Evolutionary conservation across 2,888 invertebrate species (phyloP), one percentile per base, ranked within the genome.

Genomic region (Drosophila yooni): DNA sequence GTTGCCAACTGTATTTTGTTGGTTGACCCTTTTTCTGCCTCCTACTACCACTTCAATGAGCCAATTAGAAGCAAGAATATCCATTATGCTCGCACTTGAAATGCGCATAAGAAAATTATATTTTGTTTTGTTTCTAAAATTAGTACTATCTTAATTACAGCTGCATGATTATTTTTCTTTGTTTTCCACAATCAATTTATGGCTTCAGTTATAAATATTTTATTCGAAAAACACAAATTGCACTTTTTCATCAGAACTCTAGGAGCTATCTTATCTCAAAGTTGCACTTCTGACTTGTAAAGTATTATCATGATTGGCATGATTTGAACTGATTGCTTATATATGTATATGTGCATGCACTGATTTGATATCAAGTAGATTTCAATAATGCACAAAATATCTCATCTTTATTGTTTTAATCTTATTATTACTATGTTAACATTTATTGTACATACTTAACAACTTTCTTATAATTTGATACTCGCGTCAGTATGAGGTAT

Each of bases 61-160:
- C 58, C 60, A 78, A 81, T 81, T 78, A 78, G 59, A 60, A 13
- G 67, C 61, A 63, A 68, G 63, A 29, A 34, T 46, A 43, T 60
- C 56, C 18, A 46, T 51, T 58, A 54, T 27, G 40, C 21, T 56
- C n/a, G 33, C 48, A 38, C 21, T 34, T 63, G 15, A 46, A 43
- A 38, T 25, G 27, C 29, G 18, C 31, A 43, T 11, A 54, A 6
- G 6, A 46, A 46, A 46, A 25, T 25, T 46, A 1, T 25, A 25
- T 46, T 25, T 15, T 25, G 0, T 15, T 46, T 15, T 8, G 3
- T 8, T 25, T 25, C 15, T 43, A 11, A 43, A 21, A 43, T 43
- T 21, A 21, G 11, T 11, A 21, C 11, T 2, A 43, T 2, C 2
- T 43, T 43, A 5, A 40, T 40, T n/a, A 5, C 11, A n/a, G 11